Base-by-base conservation (phyloP, 2,888 invertebrate species). In the Amiota mariae region DNA sequence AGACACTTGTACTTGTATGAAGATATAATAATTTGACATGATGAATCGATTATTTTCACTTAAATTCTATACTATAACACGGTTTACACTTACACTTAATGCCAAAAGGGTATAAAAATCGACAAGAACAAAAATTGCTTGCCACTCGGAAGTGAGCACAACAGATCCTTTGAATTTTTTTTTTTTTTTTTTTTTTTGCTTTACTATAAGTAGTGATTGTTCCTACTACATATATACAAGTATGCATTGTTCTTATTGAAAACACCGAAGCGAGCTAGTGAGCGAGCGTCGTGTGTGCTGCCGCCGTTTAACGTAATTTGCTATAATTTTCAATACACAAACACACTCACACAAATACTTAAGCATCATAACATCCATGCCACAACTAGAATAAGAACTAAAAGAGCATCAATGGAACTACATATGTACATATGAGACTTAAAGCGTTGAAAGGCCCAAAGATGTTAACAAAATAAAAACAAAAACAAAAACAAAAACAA, bases 301-400 rank as follows among this genome's bases (percentile, higher is more conserved):
- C 85, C 87, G 84, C 87, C 88, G 87, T 88, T 89, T 89, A 89
- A 87, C 82, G 85, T 89, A 89, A 89, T 89, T 88, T 88, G 84
- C 84, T 84, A 85, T 89, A 88, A 89, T 89, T 88, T 88, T 82
- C 83, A 83, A 83, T 83, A 81, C 80, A 86, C 54, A 82, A 77
- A 82, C 80, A 78, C 64, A 64, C 54, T 48, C 49, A 36, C 36
- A 36, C 36, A 36, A 6, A 36, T 36, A 36, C 36, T 36, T 36
- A 24, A 24, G 24, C 24, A 24, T 24, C 1, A 24, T 24, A 24
- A n/a, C n/a, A n/a, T n/a, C n/a, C 24, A 36, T 36, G 36, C 3
- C 24, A 46, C 36, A 72, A 59, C 47, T 59, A 67, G 10, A 63
- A 73, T 72, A 71, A 78, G 64, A 73, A 74, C 72, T 63, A 64